phyloP scores from a whole-genome alignment of 2,797 vertebrate species.

The Onychomys arenicola region DNA sequence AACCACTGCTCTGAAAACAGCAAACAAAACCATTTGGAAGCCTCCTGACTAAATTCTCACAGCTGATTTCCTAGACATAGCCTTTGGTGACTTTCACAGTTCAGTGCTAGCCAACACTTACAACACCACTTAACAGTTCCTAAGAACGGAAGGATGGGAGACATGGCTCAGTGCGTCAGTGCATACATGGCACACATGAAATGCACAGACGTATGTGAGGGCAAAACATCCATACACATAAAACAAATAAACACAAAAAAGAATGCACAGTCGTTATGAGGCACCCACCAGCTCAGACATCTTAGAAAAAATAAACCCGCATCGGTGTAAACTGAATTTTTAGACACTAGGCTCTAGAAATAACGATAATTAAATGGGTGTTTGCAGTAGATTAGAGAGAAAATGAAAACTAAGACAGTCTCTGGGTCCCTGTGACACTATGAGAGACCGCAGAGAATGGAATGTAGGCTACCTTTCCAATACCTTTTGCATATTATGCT shows the following conservation, averaged over 20 bases:
- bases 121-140: not conserved
- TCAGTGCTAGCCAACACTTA: not conserved
- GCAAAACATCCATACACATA: not conserved
- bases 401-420: not conserved
- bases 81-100: not conserved
- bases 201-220: not conserved
- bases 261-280: not conserved
- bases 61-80: not conserved
- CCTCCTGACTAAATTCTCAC: not conserved
- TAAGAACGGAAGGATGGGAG: not conserved
- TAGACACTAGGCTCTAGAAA: not conserved
- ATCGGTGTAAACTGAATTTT: not conserved
- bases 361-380: not conserved
- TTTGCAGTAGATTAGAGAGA: not conserved
- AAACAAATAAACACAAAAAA: not conserved
- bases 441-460: not conserved
- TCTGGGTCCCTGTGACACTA: not conserved
- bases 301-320: not conserved
- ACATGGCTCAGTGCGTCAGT: not conserved
- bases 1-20: not conserved
- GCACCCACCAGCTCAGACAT: not conserved
- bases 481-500: constrained; percentile 25
- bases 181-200: not conserved
- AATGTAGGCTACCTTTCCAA: constrained; percentile 7
- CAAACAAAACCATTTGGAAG: not conserved